Evolutionary conservation across 2,797 vertebrate genomes (phyloP), one percentile per base, ranked within the genome.

Genomic region (Tauraco hartlaubi): DNA sequence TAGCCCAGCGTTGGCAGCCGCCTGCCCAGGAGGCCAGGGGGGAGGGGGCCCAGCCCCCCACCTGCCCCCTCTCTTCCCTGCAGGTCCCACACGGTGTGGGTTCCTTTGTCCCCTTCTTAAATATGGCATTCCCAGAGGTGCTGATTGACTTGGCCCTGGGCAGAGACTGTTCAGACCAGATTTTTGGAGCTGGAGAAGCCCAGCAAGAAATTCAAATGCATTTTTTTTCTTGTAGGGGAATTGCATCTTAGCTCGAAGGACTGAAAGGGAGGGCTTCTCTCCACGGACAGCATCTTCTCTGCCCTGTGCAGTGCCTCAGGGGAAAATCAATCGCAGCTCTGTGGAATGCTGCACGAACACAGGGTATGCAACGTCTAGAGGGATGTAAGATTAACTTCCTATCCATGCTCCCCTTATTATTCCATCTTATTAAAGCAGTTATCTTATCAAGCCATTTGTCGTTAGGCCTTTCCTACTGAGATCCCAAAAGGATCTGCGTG

Each of bases 301-400:
- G 74, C 51, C 39, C 61, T 8, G 33, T 3, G 1, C 29, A 26
- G 35, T 13, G 16, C 25, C 14, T 25, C 12, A 33, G 23, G 9
- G 3, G 48, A 62, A 49, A 44, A 63, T 8, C 44, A 44, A 2
- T 12, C 51, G 0, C 0, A 46, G 35, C 66, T 67, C 37, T 3
- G 6, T 7, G 39, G 0, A 0, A 9, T 17, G 39, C 37, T n/a
- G 18, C 25, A 9, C 5, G 14, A 76, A 54, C 0, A 0, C 0
- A 0, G 39, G 8, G 25, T 26, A 58, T 29, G 15, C 26, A 39
- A 35, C 29, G 69, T 20, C 35, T 46, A 49, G 44, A 58, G 21
- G 31, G 39, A 59, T 1, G 0, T 51, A 41, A 54, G 25, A 77
- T n/a, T 55, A 46, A 59, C 17, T 59, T 54, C 41, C 10, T 56